Evolutionary conservation across 2,113 vertebrate genomes (phyloP).

Genomic region (Coptodon rendalli): DNA sequence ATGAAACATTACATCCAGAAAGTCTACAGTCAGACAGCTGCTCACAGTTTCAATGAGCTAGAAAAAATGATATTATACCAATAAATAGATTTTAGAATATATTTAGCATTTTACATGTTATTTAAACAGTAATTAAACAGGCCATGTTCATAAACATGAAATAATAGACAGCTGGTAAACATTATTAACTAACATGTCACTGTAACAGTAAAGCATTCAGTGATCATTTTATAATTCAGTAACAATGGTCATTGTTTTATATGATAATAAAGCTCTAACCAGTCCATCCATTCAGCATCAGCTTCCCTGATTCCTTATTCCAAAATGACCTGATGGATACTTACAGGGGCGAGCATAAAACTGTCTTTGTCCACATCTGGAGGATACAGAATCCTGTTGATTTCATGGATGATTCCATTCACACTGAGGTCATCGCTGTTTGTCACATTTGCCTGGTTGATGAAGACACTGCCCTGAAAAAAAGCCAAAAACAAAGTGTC

Average conservation of each 20-base stretch:
- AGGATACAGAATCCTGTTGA: constrained; percentile 77
- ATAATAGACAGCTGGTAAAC: neutral
- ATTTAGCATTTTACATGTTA: neutral
- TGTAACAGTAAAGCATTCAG: neutral
- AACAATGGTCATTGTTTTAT: neutral
- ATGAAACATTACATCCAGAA: neutral
- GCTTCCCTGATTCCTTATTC: neutral
- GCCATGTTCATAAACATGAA: neutral
- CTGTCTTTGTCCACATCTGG: constrained; percentile 37
- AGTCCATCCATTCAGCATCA: neutral
- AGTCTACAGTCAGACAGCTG: neutral
- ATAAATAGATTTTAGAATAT: neutral
- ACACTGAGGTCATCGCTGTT: constrained; percentile 68
- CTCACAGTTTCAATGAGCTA: neutral
- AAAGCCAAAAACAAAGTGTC: neutral
- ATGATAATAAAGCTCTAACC: neutral
- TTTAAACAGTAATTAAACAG: neutral
- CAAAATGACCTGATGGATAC: neutral
- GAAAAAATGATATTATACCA: neutral
- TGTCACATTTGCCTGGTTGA: constrained; percentile 77
- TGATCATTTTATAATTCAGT: neutral
- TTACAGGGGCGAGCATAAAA: constrained; percentile 40
- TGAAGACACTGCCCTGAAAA: constrained; percentile 67
- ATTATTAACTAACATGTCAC: neutral
- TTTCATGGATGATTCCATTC: constrained; percentile 86